Evolutionary conservation across 2,797 vertebrate species (phyloP).

Genomic region (Bradypodion pumilum): DNA sequence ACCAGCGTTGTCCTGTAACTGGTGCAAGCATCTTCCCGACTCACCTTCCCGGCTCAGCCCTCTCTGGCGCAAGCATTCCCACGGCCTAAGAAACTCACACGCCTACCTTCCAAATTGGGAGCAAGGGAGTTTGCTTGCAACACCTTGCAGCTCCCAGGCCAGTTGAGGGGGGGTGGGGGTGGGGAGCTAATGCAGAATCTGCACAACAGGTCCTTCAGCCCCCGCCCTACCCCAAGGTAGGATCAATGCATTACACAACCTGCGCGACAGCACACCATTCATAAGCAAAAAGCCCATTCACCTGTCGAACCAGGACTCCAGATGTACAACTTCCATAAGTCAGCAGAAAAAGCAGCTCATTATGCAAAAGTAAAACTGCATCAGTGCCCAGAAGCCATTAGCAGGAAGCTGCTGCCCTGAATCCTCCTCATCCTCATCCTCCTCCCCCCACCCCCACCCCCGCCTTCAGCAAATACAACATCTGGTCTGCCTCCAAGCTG

Average conservation of each 20-base stretch:
- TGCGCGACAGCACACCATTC: too few relatives aligned
- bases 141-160: not conserved
- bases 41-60: too few relatives aligned
- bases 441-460: too few relatives aligned
- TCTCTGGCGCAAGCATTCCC: not conserved
- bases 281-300: not conserved
- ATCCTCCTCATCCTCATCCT: not conserved
- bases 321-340: not conserved
- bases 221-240: not conserved
- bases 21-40: too few relatives aligned
- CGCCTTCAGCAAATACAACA: not conserved
- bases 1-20: too few relatives aligned
- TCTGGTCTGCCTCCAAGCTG: not conserved
- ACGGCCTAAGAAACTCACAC: not conserved
- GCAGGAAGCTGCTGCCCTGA: not conserved
- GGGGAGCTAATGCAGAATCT: too few relatives aligned
- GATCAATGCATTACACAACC: not conserved
- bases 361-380: not conserved
- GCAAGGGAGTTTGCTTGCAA: not conserved
- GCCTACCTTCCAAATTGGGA: not conserved
- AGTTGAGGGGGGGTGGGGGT: not conserved
- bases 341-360: not conserved
- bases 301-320: not conserved
- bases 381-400: not conserved
- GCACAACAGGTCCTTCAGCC: too few relatives aligned